Conservation (phyloP, 1,140 invertebrate genomes). For the Orchestia grillus region DNA sequence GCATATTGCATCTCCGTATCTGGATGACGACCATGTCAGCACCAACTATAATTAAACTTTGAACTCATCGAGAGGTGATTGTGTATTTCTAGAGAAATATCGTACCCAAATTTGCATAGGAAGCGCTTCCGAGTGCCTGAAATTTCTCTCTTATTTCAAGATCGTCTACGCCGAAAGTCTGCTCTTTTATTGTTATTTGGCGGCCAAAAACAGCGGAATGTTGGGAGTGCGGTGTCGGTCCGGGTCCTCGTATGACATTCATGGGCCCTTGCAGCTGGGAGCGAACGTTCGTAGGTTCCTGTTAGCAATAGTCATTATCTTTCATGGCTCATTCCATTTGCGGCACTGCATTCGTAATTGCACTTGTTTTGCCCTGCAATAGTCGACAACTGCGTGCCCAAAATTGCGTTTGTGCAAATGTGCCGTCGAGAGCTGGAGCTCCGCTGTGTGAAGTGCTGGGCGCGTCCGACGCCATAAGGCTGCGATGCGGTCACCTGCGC, state of each 20-base stretch:
- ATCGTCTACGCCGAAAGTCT: neutral
- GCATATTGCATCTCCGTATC: neutral
- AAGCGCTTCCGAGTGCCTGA: neutral
- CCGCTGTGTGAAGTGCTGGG: neutral
- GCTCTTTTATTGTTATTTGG: neutral
- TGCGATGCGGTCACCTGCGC: neutral
- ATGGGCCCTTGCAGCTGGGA: neutral
- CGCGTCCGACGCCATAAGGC: too few relatives aligned
- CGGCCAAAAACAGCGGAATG: neutral
- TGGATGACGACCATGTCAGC: neutral
- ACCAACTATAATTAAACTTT: neutral
- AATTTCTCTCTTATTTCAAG: neutral
- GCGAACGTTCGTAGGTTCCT: neutral
- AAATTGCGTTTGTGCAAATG: neutral
- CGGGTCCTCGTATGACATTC: neutral
- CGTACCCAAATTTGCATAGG: neutral
- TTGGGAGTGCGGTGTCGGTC: neutral
- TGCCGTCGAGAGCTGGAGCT: neutral
- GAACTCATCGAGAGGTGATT: neutral
- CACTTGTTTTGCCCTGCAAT: neutral
- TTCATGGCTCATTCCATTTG: conserved; percentile 34
- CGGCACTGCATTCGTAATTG: conserved; percentile 40
- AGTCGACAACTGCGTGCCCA: neutral
- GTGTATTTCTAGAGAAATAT: neutral
- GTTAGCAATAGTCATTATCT: conserved; percentile 31